phyloP scores from a whole-genome alignment of 1,140 invertebrate species.

The Arctopsyche grandis region DNA sequence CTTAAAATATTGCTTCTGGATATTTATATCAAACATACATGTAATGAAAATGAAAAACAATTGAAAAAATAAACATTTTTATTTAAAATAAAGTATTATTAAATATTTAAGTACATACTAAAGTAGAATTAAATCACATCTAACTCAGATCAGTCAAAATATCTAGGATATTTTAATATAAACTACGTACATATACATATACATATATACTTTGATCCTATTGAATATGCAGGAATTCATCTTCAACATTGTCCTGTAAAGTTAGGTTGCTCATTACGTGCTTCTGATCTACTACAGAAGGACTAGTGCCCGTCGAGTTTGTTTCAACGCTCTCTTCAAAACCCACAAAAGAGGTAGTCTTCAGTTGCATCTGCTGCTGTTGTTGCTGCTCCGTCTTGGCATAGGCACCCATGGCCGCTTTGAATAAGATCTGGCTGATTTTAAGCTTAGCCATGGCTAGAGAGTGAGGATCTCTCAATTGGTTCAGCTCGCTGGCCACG shows the following conservation, averaged over 20 bases:
- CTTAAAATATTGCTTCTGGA: no score
- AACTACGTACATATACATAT: no score
- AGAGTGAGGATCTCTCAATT: not conserved
- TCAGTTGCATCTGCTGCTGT: not conserved
- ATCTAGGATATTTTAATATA: no score
- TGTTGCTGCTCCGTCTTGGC: not conserved
- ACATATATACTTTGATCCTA: not conserved
- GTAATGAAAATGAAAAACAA: no score
- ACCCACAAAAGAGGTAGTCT: not conserved
- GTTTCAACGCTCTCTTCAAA: not conserved
- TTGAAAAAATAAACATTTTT: no score
- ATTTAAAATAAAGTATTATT: no score
- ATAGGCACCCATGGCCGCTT: not conserved
- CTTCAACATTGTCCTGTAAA: not conserved
- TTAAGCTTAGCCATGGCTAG: not conserved
- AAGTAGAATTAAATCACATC: no score
- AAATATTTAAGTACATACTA: no score
- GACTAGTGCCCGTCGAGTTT: not conserved
- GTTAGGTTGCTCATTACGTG: not conserved
- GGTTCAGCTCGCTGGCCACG: not conserved
- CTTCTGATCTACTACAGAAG: not conserved
- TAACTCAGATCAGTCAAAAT: no score
- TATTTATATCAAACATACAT: no score
- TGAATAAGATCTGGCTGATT: not conserved
- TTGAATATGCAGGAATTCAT: not conserved